These are phyloP conservation scores for Lota lota DNA, from an alignment of 2,113 vertebrate species.

Conservation along the genomic window DNA sequence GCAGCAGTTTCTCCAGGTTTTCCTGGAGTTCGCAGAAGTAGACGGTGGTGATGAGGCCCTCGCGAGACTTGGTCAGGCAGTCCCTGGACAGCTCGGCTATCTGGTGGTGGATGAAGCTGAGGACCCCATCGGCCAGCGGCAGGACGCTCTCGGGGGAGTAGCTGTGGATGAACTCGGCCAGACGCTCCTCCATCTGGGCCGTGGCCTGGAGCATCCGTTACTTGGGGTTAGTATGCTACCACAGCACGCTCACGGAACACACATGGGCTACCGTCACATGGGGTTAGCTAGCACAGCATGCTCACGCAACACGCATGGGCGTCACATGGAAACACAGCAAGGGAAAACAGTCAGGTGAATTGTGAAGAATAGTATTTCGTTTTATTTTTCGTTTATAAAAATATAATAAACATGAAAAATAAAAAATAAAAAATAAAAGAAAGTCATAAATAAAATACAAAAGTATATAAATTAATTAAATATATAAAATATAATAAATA, in stretches of 20 bases:
- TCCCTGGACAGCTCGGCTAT: constrained; percentile 88
- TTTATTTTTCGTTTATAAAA: no score
- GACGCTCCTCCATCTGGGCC: constrained; percentile 92
- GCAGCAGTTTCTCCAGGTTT: constrained; percentile 88
- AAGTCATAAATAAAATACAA: no score
- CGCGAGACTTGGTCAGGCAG: constrained; percentile 86
- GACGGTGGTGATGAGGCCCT: constrained; percentile 87
- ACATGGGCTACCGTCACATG: not conserved
- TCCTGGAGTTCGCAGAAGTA: constrained; percentile 96
- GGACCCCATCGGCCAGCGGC: constrained; percentile 88
- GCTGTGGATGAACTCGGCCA: constrained; percentile 82
- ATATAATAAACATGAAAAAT: no score
- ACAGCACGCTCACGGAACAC: no score
- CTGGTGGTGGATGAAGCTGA: constrained; percentile 97
- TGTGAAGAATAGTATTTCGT: no score
- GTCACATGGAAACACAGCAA: no score
- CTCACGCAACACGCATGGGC: no score
- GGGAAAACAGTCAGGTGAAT: no score
- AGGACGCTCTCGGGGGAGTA: constrained; percentile 84
- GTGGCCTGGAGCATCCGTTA: constrained; percentile 76
- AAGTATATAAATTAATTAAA: no score
- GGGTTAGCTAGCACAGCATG: not conserved
- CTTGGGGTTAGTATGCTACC: not conserved
- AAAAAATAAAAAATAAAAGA: no score
- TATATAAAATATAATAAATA: no score